A percentile compares a stretch with the other conserved stretches of the same genome.
Evolutionary conservation across 2,888 invertebrate genomes (phyloP).

Genomic region (Hemaris fuciformis): DNA sequence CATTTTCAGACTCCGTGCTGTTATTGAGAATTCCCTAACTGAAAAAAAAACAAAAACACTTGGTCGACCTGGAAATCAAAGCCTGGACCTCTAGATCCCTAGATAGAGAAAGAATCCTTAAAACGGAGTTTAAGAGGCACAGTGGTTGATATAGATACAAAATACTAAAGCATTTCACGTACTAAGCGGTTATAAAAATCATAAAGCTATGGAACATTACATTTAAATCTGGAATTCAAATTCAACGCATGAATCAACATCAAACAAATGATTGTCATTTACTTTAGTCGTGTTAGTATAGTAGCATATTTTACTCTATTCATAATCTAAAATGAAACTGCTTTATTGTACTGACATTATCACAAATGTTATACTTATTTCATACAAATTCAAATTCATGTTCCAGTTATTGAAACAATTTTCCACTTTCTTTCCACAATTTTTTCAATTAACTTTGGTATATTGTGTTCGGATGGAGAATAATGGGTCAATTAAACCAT

Average conservation of each 20-base stretch:
- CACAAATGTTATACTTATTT: not conserved
- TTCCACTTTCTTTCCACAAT: too few species aligned
- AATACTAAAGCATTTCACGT: too few species aligned
- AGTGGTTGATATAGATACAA: too few species aligned
- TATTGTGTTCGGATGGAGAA: not conserved
- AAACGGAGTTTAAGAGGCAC: too few species aligned
- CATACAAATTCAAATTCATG: not conserved
- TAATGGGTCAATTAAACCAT: slow-evolving; percentile 8
- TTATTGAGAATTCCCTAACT: too few species aligned
- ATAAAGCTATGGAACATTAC: not conserved
- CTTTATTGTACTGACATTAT: not conserved
- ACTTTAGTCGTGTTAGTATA: not conserved
- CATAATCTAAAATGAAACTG: not conserved
- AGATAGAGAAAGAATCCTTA: too few species aligned
- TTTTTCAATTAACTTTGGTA: not conserved
- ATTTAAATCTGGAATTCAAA: not conserved
- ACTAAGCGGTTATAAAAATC: too few species aligned
- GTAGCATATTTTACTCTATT: not conserved
- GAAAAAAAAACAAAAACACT: too few species aligned
- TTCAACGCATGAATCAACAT: not conserved
- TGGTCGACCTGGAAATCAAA: too few species aligned
- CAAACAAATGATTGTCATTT: not conserved
- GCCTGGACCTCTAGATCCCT: too few species aligned
- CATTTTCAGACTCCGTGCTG: too few species aligned
- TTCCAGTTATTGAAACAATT: slow-evolving; percentile 4